Percentiles rank a stretch among this genome's conserved stretches.
phyloP scores from a whole-genome alignment of 2,113 vertebrate species.

The Nyctibius bracteatus region DNA sequence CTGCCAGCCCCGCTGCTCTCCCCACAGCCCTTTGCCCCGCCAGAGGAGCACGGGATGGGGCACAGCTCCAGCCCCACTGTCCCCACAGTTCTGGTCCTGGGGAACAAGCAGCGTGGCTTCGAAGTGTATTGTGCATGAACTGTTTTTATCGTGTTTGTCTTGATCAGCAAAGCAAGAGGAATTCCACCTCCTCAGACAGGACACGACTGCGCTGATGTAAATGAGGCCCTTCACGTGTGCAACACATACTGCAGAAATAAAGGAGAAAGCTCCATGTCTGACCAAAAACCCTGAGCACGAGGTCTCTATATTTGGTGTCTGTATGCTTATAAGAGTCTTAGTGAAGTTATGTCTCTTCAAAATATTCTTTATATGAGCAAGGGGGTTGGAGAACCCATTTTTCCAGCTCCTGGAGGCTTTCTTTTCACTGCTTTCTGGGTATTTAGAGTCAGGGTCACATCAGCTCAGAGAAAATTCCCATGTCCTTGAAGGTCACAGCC shows the following conservation, averaged over 20 bases:
- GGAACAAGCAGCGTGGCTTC: background rate
- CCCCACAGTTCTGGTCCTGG: background rate
- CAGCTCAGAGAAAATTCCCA: background rate
- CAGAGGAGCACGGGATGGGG: fast-evolving
- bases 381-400: fast-evolving
- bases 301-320: background rate
- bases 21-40: fast-evolving
- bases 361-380: fast-evolving
- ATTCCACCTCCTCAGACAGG: conserved; percentile 9
- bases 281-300: background rate
- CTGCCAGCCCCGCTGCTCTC: background rate
- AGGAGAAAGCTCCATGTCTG: conserved; percentile 54
- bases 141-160: background rate
- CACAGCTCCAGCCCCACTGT: background rate
- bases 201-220: conserved; percentile 16
- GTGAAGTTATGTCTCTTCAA: background rate
- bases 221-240: background rate
- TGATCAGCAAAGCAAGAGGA: conserved; percentile 40
- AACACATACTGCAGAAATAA: conserved; percentile 56
- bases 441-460: background rate
- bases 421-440: background rate
- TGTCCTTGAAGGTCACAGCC: background rate
- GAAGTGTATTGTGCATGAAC: background rate
- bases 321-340: background rate
- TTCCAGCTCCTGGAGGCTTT: too few species aligned